Percentiles rank a stretch among this genome's conserved stretches.
Evolutionary conservation across 2,113 vertebrate genomes (phyloP).

Genomic region (Glaucidium brasilianum): DNA sequence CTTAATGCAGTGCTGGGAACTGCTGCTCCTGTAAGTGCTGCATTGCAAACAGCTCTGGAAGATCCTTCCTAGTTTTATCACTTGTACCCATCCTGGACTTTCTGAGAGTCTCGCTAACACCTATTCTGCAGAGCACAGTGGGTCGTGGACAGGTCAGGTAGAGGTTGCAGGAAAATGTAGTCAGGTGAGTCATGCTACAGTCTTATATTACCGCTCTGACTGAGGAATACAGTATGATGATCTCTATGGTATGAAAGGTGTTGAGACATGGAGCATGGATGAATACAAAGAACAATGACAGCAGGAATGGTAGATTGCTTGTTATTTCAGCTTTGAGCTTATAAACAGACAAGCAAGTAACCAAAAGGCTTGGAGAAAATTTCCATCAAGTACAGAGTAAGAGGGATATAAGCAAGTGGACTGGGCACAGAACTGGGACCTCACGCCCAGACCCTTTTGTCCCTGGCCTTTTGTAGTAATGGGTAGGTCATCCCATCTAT

Average conservation of each 20-base stretch:
- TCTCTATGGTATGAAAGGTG: constrained; percentile 54
- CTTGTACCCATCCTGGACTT: background rate
- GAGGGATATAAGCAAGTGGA: background rate
- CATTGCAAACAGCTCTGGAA: constrained; percentile 15
- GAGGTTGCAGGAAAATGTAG: background rate
- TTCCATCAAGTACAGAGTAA: background rate
- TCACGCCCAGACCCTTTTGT: background rate
- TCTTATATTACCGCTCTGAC: background rate
- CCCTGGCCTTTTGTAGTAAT: background rate
- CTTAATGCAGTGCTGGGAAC: background rate
- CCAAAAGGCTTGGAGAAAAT: background rate
- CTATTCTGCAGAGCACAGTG: background rate
- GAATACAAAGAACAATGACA: constrained; percentile 39
- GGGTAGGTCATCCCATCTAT: background rate
- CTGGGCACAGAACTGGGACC: background rate
- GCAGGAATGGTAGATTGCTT: constrained; percentile 29
- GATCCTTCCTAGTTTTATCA: constrained; percentile 4
- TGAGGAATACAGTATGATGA: constrained; percentile 64
- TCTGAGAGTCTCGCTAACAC: background rate
- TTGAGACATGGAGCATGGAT: constrained; percentile 40
- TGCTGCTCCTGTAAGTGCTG: background rate
- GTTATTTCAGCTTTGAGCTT: background rate
- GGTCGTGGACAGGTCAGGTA: background rate
- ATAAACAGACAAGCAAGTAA: constrained; percentile 41
- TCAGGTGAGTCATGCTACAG: background rate